phyloP scores from a whole-genome alignment of 2,797 vertebrate genomes.

The Synaphobranchus kaupii region DNA sequence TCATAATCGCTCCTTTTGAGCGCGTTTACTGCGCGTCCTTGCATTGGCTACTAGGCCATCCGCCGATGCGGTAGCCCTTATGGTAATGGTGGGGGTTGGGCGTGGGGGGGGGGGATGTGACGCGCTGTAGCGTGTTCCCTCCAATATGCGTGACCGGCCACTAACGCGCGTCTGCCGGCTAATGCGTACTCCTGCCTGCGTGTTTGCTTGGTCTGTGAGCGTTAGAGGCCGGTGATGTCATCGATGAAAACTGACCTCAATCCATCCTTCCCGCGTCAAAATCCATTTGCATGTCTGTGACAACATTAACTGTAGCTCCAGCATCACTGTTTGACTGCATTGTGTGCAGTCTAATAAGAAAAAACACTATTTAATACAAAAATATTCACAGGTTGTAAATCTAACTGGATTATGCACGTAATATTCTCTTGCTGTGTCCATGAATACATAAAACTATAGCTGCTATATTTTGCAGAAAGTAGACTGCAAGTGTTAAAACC shows the following conservation, averaged over 20 bases:
- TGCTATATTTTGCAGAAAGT: background rate
- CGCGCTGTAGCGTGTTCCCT: background rate
- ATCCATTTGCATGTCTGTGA: background rate
- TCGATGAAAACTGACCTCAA: background rate
- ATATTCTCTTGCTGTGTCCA: background rate
- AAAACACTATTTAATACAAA: background rate
- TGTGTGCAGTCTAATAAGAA: too few species aligned
- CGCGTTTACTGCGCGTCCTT: background rate
- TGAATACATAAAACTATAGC: background rate
- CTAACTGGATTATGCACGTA: background rate
- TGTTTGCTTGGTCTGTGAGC: background rate
- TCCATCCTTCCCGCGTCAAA: background rate
- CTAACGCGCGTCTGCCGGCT: background rate
- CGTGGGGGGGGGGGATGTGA: background rate
- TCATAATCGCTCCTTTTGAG: background rate
- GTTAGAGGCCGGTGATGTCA: background rate
- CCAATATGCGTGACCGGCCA: background rate
- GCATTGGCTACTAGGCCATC: background rate
- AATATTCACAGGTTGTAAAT: background rate
- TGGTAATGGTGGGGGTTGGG: background rate
- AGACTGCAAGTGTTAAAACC: background rate
- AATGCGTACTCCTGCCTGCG: background rate
- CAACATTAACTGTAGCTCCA: background rate
- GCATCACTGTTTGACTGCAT: background rate
- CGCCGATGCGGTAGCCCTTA: background rate